Conservation (phyloP, 2,113 vertebrate genomes). For the Saguinus imperator region DNA sequence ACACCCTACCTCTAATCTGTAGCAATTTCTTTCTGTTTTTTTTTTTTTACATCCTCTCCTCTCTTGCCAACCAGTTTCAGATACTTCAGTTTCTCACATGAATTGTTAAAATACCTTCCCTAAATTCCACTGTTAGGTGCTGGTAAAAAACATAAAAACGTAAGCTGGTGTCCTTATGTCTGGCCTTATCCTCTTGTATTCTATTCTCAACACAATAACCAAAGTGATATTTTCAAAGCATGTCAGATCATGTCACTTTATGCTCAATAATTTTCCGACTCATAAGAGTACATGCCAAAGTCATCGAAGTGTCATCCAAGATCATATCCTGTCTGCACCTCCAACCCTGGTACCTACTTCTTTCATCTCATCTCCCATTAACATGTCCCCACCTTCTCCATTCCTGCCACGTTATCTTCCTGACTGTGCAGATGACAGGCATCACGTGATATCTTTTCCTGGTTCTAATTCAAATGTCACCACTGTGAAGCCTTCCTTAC, state of each 20-base stretch:
- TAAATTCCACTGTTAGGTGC: too few relatives aligned
- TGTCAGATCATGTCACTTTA: not conserved
- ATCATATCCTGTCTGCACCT: rapidly evolving
- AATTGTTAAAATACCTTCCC: not conserved
- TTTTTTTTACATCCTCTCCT: not conserved
- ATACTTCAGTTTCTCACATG: not conserved
- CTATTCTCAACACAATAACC: not conserved
- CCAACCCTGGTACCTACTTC: rapidly evolving
- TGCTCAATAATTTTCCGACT: not conserved
- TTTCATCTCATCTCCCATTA: too few relatives aligned
- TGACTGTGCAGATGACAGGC: not conserved
- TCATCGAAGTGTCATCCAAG: not conserved
- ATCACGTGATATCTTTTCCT: not conserved
- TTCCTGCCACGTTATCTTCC: not conserved
- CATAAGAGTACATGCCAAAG: not conserved
- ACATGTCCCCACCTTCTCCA: too few relatives aligned
- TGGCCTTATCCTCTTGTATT: not conserved
- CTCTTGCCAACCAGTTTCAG: not conserved
- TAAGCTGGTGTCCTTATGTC: not conserved
- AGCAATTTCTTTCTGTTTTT: not conserved
- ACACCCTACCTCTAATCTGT: not conserved
- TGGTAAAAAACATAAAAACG: too few relatives aligned
- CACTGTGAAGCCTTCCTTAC: not conserved
- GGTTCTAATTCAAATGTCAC: not conserved
- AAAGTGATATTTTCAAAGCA: not conserved